Evolutionary conservation across 1,140 invertebrate genomes (phyloP), one percentile per base, ranked within the genome.

Genomic region (Drosophila navojoa): DNA sequence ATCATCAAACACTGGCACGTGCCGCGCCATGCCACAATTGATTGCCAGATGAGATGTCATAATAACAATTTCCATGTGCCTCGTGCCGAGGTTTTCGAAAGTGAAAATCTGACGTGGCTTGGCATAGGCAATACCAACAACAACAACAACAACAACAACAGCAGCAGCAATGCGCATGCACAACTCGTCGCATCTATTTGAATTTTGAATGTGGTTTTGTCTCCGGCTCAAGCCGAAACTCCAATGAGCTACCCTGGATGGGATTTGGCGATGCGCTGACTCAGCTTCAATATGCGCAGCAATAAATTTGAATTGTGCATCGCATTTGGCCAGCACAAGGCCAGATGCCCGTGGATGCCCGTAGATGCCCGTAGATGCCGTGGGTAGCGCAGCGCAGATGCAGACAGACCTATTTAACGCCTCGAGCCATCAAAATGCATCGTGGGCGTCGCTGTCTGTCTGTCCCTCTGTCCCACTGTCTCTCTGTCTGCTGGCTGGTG

Each of bases 51-150:
- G 64, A 76, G 66, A 81, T 79, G 76, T 78, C 79, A 82, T 82
- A 78, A 79, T 75, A 75, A 74, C 71, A 54, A 70, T 66, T 74
- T 77, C 29, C 57, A 79, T 50, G 57, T 38, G 32, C 13, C 40
- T 69, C 54, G 45, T 29, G 25, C 40, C 35, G n/a, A 55, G 77
- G 77, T 73, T 82, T 82, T 82, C 79, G 75, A 81, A 81, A 81
- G 79, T 81, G 79, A 82, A 81, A 81, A 81, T 69, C 40, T 35
- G 79, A 60, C 77, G 79, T 58, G 60, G 72, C 64, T 58, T 58
- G 11, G 22, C 11, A 22, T 15, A 49, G 6, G 15, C 35, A 57
- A 44, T 25, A 38, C 25, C 63, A 58, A 38, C 47, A 32, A 10
- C 38, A 44, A 13, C 57, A 45, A 16, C 42, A 55, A 50, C 53